Base-by-base conservation (phyloP, 2,797 vertebrate genomes). In the Lutjanus campechanus region DNA sequence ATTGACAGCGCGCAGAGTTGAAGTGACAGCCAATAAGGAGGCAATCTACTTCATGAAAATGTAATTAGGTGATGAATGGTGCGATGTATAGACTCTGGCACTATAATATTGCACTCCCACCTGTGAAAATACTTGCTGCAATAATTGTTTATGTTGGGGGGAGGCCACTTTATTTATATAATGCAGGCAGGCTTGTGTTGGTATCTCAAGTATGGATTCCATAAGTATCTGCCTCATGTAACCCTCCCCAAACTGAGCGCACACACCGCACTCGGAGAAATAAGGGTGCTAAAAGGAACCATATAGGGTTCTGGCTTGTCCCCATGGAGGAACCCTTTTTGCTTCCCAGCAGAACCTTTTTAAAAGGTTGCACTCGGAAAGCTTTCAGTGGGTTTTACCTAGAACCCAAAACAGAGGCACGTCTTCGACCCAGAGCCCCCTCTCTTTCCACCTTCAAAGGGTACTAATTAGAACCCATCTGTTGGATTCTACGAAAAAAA, bases 41-140 rank as follows among this genome's bases (percentile, higher is more conserved):
- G 82, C 84, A 90, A 91, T 92, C 88, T 79, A 86, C 89, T 89
- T 91, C 83, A 72, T 86, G 84, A 80, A 87, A 90, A 86, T 84
- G 73, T 93, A 95, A 94, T 93, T 91, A 86, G 47, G 62, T 92
- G 91, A 94, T 92, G 91, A 93, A 93, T 91, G 83, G 85, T 50
- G 63, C 61, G 43, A 91, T 78, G 84, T 90, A 95, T 91, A 66
- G 92, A 86, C 64, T 76, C 25, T 90, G 93, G 89, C 91, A 89
- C 62, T 0, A 68, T 73, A 85, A 91, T 88, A 89, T 91, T 86
- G 76, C 82, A 83, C 72, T 81, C 79, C 86, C 88, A 88, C 90
- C 89, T 88, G 88, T 84, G 86, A 86, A 90, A 80, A 90, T 69
- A 84, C 71, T n/a, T 51, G 53, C 68, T 77, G 83, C 59, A 90